Evolutionary conservation across 2,797 vertebrate genomes (phyloP).

Genomic region (Aulostomus chinensis): DNA sequence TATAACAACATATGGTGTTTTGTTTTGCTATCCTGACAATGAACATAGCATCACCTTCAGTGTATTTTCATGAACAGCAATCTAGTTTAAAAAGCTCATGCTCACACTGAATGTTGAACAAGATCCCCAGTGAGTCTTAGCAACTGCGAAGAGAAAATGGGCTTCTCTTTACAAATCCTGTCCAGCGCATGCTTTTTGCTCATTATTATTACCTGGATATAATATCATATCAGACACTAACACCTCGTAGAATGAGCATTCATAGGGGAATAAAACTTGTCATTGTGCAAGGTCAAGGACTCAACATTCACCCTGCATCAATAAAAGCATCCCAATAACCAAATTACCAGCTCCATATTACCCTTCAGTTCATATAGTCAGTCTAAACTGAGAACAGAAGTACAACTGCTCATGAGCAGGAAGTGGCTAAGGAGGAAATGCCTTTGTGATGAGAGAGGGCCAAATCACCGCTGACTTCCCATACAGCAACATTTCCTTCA

Average conservation of each 20-base stretch:
- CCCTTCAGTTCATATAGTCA: too few relatives aligned
- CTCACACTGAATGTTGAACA: neutral
- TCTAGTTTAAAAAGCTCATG: neutral
- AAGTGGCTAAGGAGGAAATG: slow-evolving; percentile 79
- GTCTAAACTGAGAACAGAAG: slow-evolving; percentile 35
- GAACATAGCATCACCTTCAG: too few relatives aligned
- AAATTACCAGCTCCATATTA: neutral
- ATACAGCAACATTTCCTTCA: too few relatives aligned
- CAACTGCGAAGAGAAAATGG: neutral
- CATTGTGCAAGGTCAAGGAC: slow-evolving; percentile 15
- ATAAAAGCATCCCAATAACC: slow-evolving; percentile 17
- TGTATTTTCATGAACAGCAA: neutral
- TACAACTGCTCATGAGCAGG: slow-evolving; percentile 55
- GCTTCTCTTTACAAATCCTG: slow-evolving; percentile 1
- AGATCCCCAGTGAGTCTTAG: neutral
- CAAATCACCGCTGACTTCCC: too few relatives aligned
- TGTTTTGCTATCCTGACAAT: too few relatives aligned
- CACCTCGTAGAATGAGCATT: too few relatives aligned
- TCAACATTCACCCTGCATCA: slow-evolving; percentile 5
- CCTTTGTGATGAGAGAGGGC: slow-evolving; percentile 70
- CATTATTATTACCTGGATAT: too few relatives aligned
- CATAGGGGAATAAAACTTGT: slow-evolving; percentile 14
- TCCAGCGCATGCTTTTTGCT: neutral
- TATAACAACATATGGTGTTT: too few relatives aligned
- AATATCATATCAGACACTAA: too few relatives aligned